Percentiles rank a stretch among this genome's conserved stretches.
These are phyloP conservation scores for Tridacna crocea DNA, from an alignment of 2,888 invertebrate genomes.

Conservation along the genomic window DNA sequence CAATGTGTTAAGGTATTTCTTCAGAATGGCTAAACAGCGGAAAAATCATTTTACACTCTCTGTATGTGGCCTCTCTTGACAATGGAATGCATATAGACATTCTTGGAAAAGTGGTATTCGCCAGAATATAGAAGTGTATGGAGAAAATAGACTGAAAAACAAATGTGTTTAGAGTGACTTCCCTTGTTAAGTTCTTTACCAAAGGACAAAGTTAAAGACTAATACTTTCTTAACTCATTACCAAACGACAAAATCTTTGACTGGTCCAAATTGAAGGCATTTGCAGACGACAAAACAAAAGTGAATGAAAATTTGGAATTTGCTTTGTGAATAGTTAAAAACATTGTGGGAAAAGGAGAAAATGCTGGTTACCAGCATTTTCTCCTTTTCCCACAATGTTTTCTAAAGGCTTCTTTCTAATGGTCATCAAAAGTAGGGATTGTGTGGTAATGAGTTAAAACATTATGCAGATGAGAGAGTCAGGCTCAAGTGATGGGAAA, in stretches of 20 bases:
- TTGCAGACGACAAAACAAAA: no score
- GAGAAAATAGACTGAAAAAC: neutral
- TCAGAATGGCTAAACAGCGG: neutral
- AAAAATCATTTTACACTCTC: neutral
- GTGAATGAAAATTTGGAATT: no score
- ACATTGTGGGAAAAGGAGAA: neutral
- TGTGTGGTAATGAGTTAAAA: neutral
- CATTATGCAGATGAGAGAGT: neutral
- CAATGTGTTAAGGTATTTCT: neutral
- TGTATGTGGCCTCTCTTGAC: neutral
- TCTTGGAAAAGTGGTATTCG: neutral
- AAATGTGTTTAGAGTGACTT: conserved; percentile 12
- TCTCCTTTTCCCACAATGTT: neutral
- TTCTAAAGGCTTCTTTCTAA: neutral
- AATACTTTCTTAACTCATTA: neutral
- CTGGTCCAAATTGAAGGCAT: no score
- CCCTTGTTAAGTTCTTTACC: conserved; percentile 6
- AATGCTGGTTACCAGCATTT: neutral
- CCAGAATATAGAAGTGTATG: neutral
- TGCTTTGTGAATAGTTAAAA: neutral
- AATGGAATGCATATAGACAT: neutral
- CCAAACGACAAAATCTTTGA: no score
- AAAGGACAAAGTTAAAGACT: neutral
- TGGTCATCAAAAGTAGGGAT: neutral
- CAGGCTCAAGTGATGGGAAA: no score